Percentiles rank a stretch among this genome's conserved stretches.
Evolutionary conservation across 2,888 invertebrate genomes (phyloP).

Genomic region (Tromatobia lineatoria): DNA sequence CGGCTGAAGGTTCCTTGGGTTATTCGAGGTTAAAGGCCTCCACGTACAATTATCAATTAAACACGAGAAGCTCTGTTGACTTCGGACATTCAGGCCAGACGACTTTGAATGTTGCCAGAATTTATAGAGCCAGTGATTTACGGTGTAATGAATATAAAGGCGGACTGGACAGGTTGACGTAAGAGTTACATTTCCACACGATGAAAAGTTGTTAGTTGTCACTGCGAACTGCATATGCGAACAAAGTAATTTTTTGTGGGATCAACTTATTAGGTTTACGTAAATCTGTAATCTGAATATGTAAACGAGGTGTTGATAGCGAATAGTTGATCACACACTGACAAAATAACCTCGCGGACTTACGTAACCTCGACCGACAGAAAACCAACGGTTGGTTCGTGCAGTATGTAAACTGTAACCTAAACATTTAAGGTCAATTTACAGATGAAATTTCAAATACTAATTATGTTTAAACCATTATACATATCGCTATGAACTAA

Average conservation of each 20-base stretch:
- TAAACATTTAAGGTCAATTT: too few relatives aligned
- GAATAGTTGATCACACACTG: too few relatives aligned
- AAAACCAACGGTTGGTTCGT: too few relatives aligned
- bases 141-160: not conserved
- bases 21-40: slow-evolving; percentile 21
- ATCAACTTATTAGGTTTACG: not conserved
- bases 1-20: not conserved
- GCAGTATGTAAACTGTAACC: too few relatives aligned
- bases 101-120: slow-evolving; percentile 4
- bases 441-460: too few relatives aligned
- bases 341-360: too few relatives aligned
- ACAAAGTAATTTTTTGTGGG: not conserved
- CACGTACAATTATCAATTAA: slow-evolving; percentile 19
- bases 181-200: not conserved
- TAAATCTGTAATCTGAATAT: too few relatives aligned
- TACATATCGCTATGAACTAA: too few relatives aligned
- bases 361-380: too few relatives aligned
- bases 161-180: not conserved
- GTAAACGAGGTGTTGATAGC: too few relatives aligned
- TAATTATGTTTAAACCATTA: too few relatives aligned
- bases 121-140: not conserved
- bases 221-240: not conserved
- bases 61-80: slow-evolving; percentile 1
- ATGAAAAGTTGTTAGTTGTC: not conserved
- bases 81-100: not conserved